Conservation (phyloP, 2,113 vertebrate genomes). For the Synodontis membranacea region DNA sequence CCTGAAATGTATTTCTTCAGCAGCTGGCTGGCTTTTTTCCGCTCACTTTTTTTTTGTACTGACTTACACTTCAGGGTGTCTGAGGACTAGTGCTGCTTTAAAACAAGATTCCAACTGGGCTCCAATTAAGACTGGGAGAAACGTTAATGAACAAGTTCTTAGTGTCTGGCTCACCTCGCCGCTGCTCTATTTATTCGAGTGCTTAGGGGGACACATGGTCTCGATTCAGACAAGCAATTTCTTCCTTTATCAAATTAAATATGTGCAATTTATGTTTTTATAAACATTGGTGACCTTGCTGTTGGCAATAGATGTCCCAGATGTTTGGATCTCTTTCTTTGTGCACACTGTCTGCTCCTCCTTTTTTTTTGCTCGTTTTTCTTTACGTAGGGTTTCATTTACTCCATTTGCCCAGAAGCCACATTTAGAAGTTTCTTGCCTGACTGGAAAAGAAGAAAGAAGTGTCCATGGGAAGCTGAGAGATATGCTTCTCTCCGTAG, state of each 20-base stretch:
- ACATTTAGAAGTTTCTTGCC: constrained; percentile 50
- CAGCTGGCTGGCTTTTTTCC: constrained; percentile 37
- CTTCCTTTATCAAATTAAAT: constrained; percentile 60
- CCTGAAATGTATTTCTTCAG: constrained; percentile 20
- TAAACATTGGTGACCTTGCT: constrained; percentile 64
- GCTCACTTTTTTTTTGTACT: constrained; percentile 39
- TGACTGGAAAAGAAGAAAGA: constrained; percentile 43
- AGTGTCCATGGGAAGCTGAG: constrained; percentile 42
- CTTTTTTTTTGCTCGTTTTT: constrained; percentile 41
- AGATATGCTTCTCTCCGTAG: constrained; percentile 30
- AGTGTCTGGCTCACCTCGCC: constrained; percentile 49
- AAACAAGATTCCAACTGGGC: constrained; percentile 54
- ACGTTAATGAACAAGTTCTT: constrained; percentile 57
- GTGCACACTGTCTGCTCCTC: constrained; percentile 28
- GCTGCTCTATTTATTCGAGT: constrained; percentile 59
- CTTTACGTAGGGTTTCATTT: constrained; percentile 51
- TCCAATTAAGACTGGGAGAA: constrained; percentile 56
- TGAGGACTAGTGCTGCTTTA: constrained; percentile 44
- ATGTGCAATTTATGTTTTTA: constrained; percentile 60
- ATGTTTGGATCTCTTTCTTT: constrained; percentile 51
- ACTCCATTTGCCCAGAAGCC: constrained; percentile 53
- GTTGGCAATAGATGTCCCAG: constrained; percentile 53
- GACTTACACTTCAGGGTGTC: constrained; percentile 32
- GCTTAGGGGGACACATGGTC: constrained; percentile 61
- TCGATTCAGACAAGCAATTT: constrained; percentile 54